These are phyloP conservation scores for Microcebus lehilahytsara DNA, from an alignment of 2,113 vertebrate genomes.

Conservation along the genomic window DNA sequence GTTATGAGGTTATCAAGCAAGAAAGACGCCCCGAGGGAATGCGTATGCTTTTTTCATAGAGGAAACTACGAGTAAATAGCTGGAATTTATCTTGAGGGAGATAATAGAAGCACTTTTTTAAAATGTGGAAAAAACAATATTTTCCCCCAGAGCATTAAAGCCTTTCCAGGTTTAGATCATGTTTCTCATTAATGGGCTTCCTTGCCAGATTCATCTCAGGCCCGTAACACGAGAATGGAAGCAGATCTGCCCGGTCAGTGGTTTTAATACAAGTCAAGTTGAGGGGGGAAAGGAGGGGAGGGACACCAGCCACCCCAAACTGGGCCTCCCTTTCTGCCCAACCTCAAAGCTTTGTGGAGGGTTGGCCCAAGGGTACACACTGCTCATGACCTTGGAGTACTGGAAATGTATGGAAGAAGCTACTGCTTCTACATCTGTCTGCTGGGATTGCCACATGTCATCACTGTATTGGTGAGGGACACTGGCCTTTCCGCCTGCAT, in stretches of 20 bases:
- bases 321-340: neutral
- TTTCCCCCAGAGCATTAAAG: constrained; percentile 58
- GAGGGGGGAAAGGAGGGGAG: neutral
- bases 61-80: constrained; percentile 67
- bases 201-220: constrained; percentile 56
- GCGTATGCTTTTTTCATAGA: constrained; percentile 63
- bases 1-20: constrained; percentile 75
- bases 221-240: constrained; percentile 15
- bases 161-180: constrained; percentile 56
- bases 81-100: constrained; percentile 70
- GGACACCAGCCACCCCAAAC: neutral
- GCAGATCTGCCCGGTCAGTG: constrained; percentile 31
- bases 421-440: neutral
- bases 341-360: neutral
- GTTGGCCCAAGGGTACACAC: neutral
- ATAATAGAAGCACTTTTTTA: constrained; percentile 67
- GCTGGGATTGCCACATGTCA: neutral
- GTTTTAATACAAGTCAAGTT: constrained; percentile 43
- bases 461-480: neutral
- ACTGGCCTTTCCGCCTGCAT: neutral
- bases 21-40: constrained; percentile 54
- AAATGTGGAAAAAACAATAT: constrained; percentile 70
- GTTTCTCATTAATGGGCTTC: constrained; percentile 69
- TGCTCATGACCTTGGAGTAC: neutral
- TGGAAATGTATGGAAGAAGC: neutral